Evolutionary conservation across 2,113 vertebrate species (phyloP).

Genomic region (Baryphthengus martii): DNA sequence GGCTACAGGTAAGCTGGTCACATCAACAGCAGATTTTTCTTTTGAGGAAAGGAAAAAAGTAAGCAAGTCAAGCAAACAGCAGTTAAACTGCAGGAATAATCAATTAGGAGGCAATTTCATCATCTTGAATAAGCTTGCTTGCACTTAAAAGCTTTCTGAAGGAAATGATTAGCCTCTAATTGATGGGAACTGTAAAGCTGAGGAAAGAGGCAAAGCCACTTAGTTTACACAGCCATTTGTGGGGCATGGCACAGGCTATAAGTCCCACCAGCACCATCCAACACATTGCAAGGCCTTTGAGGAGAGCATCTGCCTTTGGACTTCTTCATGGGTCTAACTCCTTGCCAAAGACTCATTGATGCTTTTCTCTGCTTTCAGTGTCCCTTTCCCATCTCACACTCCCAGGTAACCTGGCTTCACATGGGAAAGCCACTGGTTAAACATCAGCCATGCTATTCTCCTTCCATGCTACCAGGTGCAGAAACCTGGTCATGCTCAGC

Average conservation of each 20-base stretch:
- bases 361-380: neutral
- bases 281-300: neutral
- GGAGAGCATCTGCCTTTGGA: neutral
- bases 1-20: slow-evolving; percentile 30
- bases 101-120: slow-evolving; percentile 57
- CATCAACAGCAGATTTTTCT: neutral
- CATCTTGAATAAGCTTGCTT: slow-evolving; percentile 23
- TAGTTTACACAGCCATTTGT: neutral
- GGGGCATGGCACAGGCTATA: neutral
- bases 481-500: neutral
- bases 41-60: neutral
- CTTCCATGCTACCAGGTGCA: neutral
- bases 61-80: slow-evolving; percentile 28
- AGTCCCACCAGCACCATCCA: neutral
- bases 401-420: neutral
- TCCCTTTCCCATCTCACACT: neutral
- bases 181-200: neutral
- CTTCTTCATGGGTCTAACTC: neutral
- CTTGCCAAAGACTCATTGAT: neutral
- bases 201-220: neutral
- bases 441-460: neutral
- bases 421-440: neutral
- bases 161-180: slow-evolving; percentile 42
- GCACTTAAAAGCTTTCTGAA: slow-evolving; percentile 49
- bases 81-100: slow-evolving; percentile 59